Evolutionary conservation across 2,113 vertebrate species (phyloP).

Genomic region (Ramphastos sulfuratus): DNA sequence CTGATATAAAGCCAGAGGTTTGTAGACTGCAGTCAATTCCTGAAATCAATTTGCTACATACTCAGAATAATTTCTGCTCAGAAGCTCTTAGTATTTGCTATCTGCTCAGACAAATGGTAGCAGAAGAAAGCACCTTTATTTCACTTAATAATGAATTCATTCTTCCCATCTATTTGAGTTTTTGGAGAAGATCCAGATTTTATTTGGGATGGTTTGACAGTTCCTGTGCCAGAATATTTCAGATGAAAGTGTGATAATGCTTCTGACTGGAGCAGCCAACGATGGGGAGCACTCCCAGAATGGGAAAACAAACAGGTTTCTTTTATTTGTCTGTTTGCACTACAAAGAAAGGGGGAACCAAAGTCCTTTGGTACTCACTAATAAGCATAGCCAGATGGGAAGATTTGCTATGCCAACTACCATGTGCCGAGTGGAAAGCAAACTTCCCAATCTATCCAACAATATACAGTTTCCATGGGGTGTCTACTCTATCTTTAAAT

Average conservation of each 20-base stretch:
- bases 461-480: neutral
- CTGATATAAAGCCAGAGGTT: neutral
- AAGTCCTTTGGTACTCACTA: neutral
- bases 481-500: neutral
- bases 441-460: neutral
- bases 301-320: conserved; percentile 84
- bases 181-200: conserved; percentile 80
- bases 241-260: conserved; percentile 77
- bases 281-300: conserved; percentile 81
- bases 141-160: neutral
- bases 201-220: conserved; percentile 79
- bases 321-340: neutral
- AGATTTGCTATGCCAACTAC: neutral
- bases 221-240: conserved; percentile 76
- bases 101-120: neutral
- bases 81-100: neutral
- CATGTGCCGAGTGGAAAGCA: neutral
- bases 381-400: neutral
- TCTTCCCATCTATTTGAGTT: conserved; percentile 62
- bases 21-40: neutral
- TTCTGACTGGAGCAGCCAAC: conserved; percentile 73
- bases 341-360: neutral
- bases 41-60: neutral
- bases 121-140: neutral
- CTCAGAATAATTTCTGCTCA: neutral